Base-by-base conservation (phyloP, 2,888 invertebrate species). In the Sphecodes monilicornis region DNA sequence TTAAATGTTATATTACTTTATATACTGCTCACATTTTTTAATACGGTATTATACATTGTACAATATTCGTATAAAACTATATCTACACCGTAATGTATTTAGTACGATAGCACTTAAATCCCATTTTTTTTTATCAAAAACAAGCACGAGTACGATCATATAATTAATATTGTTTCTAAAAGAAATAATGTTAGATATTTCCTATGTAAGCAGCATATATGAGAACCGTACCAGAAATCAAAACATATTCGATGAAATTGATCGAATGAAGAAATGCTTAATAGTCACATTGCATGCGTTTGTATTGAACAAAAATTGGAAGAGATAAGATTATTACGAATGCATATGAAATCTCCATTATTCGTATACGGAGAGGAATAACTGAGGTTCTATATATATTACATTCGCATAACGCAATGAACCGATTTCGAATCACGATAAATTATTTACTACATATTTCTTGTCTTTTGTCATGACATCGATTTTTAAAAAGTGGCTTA, bases 41-140 rank as follows among this genome's bases (percentile, higher is more conserved):
- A 57, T 73, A 81, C 29, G 66, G 36, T 66, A 73, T 73, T 73
- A 69, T 79, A 76, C 75, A 72, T 76, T 68, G 54, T 76, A 76
- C 79, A 60, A 69, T 73, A 72, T 72, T 68, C 68, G 68, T 83
- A 81, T 81, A 84, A 84, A 84, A 84, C 54, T 78, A 60, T 71
- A 70, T 75, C 64, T 66, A 76, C 64, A 50, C 13, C 26, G 29
- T 64, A 32, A 10, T 39, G 54, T 50, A n/a, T n/a, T n/a, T n/a
- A n/a, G n/a, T n/a, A n/a, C n/a, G n/a, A n/a, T n/a, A n/a, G n/a
- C n/a, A 39, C 16, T 26, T 29, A 72, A 26, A 26, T 72, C 16
- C 39, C 6, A 18, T 22, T 29, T 32, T 46, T 36, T 43, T 43
- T 0, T 6, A 70, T 29, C 18, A 22, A 46, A 70, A 70, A 26